These are phyloP conservation scores for Uloborus diversus DNA, from an alignment of 1,140 invertebrate genomes.

Conservation along the genomic window DNA sequence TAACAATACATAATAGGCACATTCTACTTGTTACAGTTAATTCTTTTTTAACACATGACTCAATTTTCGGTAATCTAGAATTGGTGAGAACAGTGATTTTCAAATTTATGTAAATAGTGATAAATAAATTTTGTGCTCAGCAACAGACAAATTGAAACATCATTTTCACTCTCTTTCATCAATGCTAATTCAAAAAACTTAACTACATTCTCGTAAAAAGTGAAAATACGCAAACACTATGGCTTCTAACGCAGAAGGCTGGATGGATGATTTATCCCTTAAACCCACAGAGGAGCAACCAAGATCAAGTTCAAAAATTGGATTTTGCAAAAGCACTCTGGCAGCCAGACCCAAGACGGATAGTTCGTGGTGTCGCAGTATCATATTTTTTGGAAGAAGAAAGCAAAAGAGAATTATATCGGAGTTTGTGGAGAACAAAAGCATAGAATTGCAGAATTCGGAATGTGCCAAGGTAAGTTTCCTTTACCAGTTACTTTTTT, in stretches of 20 bases:
- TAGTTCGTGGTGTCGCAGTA: conserved; percentile 16
- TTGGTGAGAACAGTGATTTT: too few species aligned
- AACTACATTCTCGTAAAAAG: too few species aligned
- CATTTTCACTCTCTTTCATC: too few species aligned
- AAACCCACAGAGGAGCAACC: conserved; percentile 6
- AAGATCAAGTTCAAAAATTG: not conserved
- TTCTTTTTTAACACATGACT: too few species aligned
- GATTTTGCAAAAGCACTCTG: not conserved
- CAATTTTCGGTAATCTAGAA: too few species aligned
- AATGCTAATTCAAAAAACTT: too few species aligned
- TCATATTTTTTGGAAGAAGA: conserved; percentile 1
- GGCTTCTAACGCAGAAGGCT: conserved; percentile 3
- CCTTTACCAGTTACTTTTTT: too few species aligned
- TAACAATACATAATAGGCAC: too few species aligned
- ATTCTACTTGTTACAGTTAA: too few species aligned
- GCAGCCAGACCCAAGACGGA: not conserved
- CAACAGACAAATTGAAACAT: too few species aligned
- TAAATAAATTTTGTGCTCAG: too few species aligned
- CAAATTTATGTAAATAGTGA: too few species aligned
- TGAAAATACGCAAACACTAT: not conserved
- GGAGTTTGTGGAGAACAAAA: not conserved
- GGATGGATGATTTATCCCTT: not conserved
- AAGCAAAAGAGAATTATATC: conserved; percentile 6
- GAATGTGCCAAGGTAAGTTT: conserved; percentile 26
- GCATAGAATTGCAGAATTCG: conserved; percentile 18